Base-by-base conservation (phyloP, 2,888 invertebrate genomes). In the Drosophila kambysellisi region DNA sequence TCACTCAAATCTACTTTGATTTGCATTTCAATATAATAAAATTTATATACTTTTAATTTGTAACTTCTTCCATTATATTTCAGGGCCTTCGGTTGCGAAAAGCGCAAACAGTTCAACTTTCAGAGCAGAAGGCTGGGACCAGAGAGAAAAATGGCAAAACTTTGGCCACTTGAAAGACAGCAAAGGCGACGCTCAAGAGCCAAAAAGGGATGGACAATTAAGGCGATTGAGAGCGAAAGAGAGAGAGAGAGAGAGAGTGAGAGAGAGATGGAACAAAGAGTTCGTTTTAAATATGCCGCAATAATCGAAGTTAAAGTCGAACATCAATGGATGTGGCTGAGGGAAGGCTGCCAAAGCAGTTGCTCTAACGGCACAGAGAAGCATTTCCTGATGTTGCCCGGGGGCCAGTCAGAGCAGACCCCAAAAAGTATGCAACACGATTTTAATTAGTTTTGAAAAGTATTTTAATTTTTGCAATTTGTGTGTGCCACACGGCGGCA, bases 401-500 rank as follows among this genome's bases (percentile, higher is more conserved):
- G 39, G 68, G 77, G 65, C 54, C 20, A 68, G 65, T 66, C 65
- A 41, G 56, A 35, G 25, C 70, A 30, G 50, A 25, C 64, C 50
- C 37, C 56, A 67, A 74, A 76, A 83, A 89, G 89, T 81, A 79
- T 78, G 70, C 84, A 86, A 86, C 89, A 87, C 88, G 87, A 86
- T 86, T 86, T 86, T 89, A 86, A 86, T 86, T 89, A 86, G 89
- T 86, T 86, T 86, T 76, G 66, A 83, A 87, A 87, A 87, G 87
- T 87, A 87, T 87, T 87, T 87, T 89, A 88, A 87, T 89, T 89
- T 89, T 88, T 88, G 89, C 89, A 87, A 87, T 87, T 89, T 89
- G 87, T 87, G 88, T 87, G 79, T 73, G 79, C 71, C 83, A 76
- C 76, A 79, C 76, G 87, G 69, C 70, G 74, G 65, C 60, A 58